Percentiles rank a stretch among this genome's conserved stretches.
Conservation (phyloP, 2,888 invertebrate species). For the Platycheirus albimanus region DNA sequence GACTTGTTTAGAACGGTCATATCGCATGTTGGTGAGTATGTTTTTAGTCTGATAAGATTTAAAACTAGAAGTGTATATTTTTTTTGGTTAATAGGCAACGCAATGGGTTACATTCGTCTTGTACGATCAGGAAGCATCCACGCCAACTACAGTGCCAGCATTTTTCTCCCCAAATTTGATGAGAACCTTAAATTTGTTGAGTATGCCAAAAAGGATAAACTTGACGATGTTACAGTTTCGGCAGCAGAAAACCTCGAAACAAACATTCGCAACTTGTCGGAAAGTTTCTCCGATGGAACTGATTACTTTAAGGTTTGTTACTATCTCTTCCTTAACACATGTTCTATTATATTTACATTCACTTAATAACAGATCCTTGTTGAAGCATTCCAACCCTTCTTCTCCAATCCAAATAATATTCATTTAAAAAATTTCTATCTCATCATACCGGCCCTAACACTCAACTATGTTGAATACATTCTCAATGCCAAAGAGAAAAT, state of each 20-base stretch:
- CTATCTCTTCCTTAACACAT: neutral
- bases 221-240: conserved; percentile 85
- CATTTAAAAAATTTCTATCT: conserved; percentile 96
- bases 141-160: conserved; percentile 94
- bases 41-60: neutral
- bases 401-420: conserved; percentile 92
- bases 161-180: conserved; percentile 93
- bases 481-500: conserved; percentile 96
- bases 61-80: conserved; percentile 81
- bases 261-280: conserved; percentile 90
- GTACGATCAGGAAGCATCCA: conserved; percentile 96
- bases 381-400: conserved; percentile 95
- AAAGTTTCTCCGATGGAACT: conserved; percentile 88
- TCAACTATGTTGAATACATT: conserved; percentile 97
- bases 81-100: conserved; percentile 84
- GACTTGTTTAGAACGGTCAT: conserved; percentile 96
- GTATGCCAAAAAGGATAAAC: conserved; percentile 85
- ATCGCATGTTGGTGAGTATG: conserved; percentile 92
- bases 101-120: conserved; percentile 97
- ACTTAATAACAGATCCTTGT: conserved; percentile 89
- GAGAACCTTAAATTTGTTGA: conserved; percentile 86
- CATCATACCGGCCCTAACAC: conserved; percentile 95
- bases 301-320: conserved; percentile 80
- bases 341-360: too few relatives aligned
- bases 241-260: conserved; percentile 90